phyloP scores from a whole-genome alignment of 92 coral and sea anemone species.

The Phenganax stokvisi region DNA sequence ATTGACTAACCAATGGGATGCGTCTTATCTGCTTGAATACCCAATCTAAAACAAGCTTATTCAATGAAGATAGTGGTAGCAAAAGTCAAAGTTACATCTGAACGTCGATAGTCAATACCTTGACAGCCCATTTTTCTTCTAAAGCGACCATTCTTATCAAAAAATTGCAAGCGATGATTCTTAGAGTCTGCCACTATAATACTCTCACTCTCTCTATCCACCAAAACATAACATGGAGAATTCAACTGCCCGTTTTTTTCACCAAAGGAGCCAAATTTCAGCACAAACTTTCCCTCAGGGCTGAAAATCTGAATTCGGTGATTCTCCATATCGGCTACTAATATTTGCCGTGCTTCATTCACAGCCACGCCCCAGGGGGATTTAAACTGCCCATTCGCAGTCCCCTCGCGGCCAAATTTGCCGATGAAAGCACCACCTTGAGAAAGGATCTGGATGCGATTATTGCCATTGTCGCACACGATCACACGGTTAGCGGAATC shows the following conservation, averaged over 20 bases:
- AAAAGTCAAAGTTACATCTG: no score
- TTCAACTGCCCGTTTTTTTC: slow-evolving; percentile 78
- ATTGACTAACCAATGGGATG: no score
- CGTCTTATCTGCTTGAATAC: no score
- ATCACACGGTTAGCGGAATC: slow-evolving; percentile 77
- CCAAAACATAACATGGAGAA: slow-evolving; percentile 83
- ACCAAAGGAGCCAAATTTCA: slow-evolving; percentile 82
- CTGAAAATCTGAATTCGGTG: slow-evolving; percentile 81
- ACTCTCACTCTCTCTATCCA: slow-evolving; percentile 72
- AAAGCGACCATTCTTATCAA: slow-evolving; percentile 81
- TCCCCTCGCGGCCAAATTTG: slow-evolving; percentile 96
- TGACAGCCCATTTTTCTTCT: slow-evolving; percentile 75
- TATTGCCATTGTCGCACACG: slow-evolving; percentile 96
- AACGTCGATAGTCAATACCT: slow-evolving; percentile 31
- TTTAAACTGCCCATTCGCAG: slow-evolving; percentile 92
- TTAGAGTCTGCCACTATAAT: slow-evolving; percentile 89
- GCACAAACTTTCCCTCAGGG: slow-evolving; percentile 77
- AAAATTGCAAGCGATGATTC: slow-evolving; percentile 87
- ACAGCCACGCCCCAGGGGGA: slow-evolving; percentile 99
- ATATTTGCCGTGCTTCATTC: slow-evolving; percentile 62
- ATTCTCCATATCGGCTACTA: slow-evolving; percentile 98
- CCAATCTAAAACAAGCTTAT: no score
- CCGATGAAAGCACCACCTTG: slow-evolving; percentile 87
- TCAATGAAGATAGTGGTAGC: no score
- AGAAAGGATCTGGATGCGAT: slow-evolving; percentile 80